Base-by-base conservation (phyloP, 2,113 vertebrate genomes). In the Salvelinus fontinalis region DNA sequence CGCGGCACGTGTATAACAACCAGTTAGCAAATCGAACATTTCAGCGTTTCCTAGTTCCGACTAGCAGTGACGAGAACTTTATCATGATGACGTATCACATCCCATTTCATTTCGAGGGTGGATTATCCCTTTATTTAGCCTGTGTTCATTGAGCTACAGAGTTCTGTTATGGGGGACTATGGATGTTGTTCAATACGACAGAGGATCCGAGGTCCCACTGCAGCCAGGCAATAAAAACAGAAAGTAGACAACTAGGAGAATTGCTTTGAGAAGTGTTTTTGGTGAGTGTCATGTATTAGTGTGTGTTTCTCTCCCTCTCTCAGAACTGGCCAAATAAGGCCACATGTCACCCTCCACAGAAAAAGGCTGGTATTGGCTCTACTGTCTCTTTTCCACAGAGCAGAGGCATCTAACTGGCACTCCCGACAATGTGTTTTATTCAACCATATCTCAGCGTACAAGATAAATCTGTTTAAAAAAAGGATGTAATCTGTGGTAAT, bases 111-210 rank as follows among this genome's bases (percentile, higher is more conserved):
- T 39, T 39, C 34, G 9, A 39, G 34, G 2, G 6, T 39, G 34
- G 7, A 39, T 39, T 39, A 39, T 39, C 34, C 34, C 7, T 39
- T 39, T 39, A 39, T 9, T 80, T 76, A 78, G 75, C 68, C 69
- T 11, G 66, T 81, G 71, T 60, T 82, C 81, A 83, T 83, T 71
- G 86, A 89, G 83, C 73, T 69, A 57, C 68, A 29, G 71, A 59
- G 31, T 14, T 73, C 65, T 59, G 34, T 79, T 77, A 83, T 69
- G 51, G 54, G 70, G 64, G 70, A n/a, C 71, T 34, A 26, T 60
- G 51, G 54, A 73, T 60, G 71, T 22, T 57, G 48, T 59, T 82
- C 3, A 34, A 31, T 29, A 72, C 11, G 5, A 49, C 5, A 31
- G 13, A 31, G 66, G 27, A 66, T 12, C 12, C 12, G 64, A 14